These are phyloP conservation scores for Aspidiotus destructor DNA, from an alignment of 2,888 invertebrate genomes.

Conservation along the genomic window DNA sequence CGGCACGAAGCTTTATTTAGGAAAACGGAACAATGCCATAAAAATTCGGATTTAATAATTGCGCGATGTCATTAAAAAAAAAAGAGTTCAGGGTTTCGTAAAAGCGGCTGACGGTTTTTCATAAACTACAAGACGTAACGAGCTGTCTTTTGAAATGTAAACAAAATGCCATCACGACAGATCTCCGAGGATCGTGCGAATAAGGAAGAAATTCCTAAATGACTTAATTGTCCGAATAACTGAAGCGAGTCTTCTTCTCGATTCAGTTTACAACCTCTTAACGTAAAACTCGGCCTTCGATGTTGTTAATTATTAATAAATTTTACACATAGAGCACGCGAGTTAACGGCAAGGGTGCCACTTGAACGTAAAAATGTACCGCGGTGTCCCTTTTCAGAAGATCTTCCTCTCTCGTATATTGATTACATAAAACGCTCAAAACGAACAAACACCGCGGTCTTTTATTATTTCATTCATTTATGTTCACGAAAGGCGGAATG, in stretches of 20 bases:
- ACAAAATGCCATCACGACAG: no score
- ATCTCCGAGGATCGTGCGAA: no score
- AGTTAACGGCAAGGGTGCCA: neutral
- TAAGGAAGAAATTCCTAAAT: neutral
- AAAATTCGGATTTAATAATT: conserved; percentile 31
- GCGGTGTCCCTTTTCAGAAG: neutral
- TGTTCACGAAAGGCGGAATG: neutral
- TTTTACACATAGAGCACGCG: neutral
- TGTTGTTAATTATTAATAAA: neutral
- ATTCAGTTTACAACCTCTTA: neutral
- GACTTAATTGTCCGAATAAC: conserved; percentile 2
- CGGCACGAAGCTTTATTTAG: conserved; percentile 27
- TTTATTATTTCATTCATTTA: conserved; percentile 4
- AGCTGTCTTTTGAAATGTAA: no score
- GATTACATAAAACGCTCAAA: neutral
- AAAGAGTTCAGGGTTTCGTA: conserved; percentile 1
- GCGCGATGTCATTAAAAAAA: conserved; percentile 28
- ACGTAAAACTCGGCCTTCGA: neutral
- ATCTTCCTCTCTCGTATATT: neutral
- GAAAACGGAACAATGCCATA: conserved; percentile 29
- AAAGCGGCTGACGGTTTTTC: neutral
- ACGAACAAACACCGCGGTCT: neutral
- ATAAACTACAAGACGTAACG: no score
- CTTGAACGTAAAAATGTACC: neutral
- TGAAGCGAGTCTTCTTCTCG: neutral